Base-by-base conservation (phyloP, 1,140 invertebrate genomes). In the Heliconius eleuchia region DNA sequence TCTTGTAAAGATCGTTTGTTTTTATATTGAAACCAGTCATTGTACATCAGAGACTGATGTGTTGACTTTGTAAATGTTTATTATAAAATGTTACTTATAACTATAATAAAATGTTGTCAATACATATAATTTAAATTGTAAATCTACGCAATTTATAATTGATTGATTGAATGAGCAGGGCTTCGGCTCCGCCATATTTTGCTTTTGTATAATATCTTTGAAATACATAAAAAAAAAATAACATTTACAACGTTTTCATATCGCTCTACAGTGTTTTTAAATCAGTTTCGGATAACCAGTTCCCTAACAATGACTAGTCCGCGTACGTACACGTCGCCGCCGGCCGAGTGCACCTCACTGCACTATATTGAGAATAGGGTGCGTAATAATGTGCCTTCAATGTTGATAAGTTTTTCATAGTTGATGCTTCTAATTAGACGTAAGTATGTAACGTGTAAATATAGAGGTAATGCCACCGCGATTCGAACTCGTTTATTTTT, bases 351-450 rank as follows among this genome's bases (percentile, higher is more conserved):
- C 88, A 89, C 89, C 86, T 52, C 82, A 80, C 83, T 89, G 89
- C 90, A 89, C 89, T 80, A 87, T 88, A 87, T 85, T 87, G 88
- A 85, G 89, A 91, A 91, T 89, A 89, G 92, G 91, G 92, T 93
- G 92, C 92, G 92, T 88, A 94, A 94, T 87, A 85, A 94, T 94
- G 92, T 94, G 92, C 92, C 92, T 94, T 94, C 91, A 92, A 92
- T 94, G 92, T 93, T 93, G 88, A 94, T 93, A 94, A 89, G 85
- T 88, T 86, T 89, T 92, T 93, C 91, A 94, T 94, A 94, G 91
- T 94, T 93, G 92, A 94, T 93, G 92, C 92, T 94, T 94, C 88
- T 92, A 94, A 90, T 85, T 93, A 94, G 89, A 82, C 79, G 75
- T 94, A 93, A 94, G 91, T 88, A 37, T 37, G 34, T 37, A 87